Conservation (phyloP, 2,888 invertebrate genomes). For the Acronicta leporina region DNA sequence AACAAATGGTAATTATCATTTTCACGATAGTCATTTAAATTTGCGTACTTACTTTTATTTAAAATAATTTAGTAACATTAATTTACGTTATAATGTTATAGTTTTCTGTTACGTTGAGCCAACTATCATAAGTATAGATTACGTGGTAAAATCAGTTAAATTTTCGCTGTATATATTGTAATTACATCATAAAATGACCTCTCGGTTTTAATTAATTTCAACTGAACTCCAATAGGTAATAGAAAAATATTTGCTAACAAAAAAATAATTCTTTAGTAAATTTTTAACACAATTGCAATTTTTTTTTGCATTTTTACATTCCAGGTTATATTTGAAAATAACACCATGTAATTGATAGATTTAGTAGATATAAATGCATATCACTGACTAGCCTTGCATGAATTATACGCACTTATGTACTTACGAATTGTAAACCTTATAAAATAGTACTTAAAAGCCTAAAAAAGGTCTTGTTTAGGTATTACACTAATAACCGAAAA, state of each 20-base stretch:
- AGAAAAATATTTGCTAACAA: constrained; percentile 17
- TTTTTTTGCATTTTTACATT: constrained; percentile 59
- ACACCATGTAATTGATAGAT: constrained; percentile 49
- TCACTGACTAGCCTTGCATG: constrained; percentile 74
- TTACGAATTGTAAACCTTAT: constrained; percentile 65
- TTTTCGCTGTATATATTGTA: constrained; percentile 34
- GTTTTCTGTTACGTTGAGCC: constrained; percentile 56
- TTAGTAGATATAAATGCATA: constrained; percentile 68
- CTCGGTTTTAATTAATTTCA: constrained; percentile 15
- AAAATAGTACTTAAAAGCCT: constrained; percentile 61
- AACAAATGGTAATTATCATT: constrained; percentile 62
- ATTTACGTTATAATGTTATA: constrained; percentile 52
- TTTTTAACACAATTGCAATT: constrained; percentile 36
- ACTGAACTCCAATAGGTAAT: constrained; percentile 7
- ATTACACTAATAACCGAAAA: constrained; percentile 37
- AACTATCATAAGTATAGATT: constrained; percentile 51
- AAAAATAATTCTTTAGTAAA: constrained; percentile 24
- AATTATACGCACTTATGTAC: constrained; percentile 68
- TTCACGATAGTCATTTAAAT: constrained; percentile 51
- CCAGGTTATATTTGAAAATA: constrained; percentile 58
- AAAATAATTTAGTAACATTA: constrained; percentile 46
- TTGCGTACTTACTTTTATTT: constrained; percentile 55
- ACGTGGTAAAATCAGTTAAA: constrained; percentile 33
- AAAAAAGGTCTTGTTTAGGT: constrained; percentile 44
- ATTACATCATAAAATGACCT: constrained; percentile 14